phyloP scores from a whole-genome alignment of 2,113 vertebrate species.

The Cyprinodon tularosa region DNA sequence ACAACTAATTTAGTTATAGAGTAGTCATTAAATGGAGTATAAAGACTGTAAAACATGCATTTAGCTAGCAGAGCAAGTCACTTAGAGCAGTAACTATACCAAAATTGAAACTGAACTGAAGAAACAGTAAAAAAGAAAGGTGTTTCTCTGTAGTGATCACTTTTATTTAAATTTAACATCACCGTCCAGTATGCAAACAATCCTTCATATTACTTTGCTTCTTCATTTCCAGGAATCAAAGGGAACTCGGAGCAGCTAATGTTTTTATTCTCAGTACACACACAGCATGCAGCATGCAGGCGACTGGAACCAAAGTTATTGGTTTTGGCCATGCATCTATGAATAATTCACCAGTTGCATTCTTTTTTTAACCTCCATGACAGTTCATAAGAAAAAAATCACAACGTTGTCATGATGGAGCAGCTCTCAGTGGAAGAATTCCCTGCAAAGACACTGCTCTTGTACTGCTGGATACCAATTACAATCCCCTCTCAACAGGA shows the following conservation, averaged over 20 bases:
- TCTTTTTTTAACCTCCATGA: slow-evolving; percentile 6
- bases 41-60: too few relatives aligned
- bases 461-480: slow-evolving; percentile 60
- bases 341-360: slow-evolving; percentile 6
- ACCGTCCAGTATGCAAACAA: slow-evolving; percentile 23
- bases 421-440: slow-evolving; percentile 22
- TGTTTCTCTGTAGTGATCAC: slow-evolving; percentile 29
- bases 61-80: too few relatives aligned
- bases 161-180: slow-evolving; percentile 39
- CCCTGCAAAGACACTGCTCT: slow-evolving; percentile 36
- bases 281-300: not conserved
- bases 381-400: slow-evolving; percentile 7
- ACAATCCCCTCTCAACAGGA: slow-evolving; percentile 51
- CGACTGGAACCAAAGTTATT: not conserved
- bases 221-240: slow-evolving; percentile 4
- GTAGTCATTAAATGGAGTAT: too few relatives aligned
- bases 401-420: slow-evolving; percentile 20
- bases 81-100: too few relatives aligned
- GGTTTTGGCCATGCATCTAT: not conserved
- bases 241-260: slow-evolving; percentile 5
- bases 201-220: slow-evolving; percentile 13
- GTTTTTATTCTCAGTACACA: not conserved
- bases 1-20: too few relatives aligned
- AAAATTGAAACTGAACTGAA: not conserved
- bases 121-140: not conserved